Percentiles rank a stretch among this genome's conserved stretches.
These are phyloP conservation scores for Pollenia angustigena DNA, from an alignment of 2,888 invertebrate genomes.

Conservation along the genomic window DNA sequence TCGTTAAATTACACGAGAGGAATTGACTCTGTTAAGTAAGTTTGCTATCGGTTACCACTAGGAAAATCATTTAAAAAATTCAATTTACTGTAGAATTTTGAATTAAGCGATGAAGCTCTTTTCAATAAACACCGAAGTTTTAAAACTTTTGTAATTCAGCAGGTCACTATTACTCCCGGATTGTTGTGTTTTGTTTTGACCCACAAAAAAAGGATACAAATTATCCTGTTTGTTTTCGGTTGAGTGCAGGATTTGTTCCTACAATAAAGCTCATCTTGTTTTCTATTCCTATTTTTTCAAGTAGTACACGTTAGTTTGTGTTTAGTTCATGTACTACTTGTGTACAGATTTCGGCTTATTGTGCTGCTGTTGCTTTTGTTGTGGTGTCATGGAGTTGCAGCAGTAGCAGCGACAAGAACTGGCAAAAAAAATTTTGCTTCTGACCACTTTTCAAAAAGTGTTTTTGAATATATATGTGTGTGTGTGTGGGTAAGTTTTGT, in stretches of 20 bases:
- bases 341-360: conserved; percentile 33
- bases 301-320: conserved; percentile 3
- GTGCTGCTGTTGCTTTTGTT: conserved; percentile 17
- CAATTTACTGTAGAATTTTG: neutral
- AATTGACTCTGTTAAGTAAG: too few species aligned
- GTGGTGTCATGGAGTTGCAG: conserved; percentile 34
- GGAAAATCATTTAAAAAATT: too few species aligned
- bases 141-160: conserved; percentile 6
- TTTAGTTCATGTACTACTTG: neutral
- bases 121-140: neutral
- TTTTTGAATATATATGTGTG: neutral
- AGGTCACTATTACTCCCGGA: neutral
- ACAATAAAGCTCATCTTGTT: conserved; percentile 30
- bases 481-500: neutral
- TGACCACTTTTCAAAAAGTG: conserved; percentile 47
- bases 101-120: neutral
- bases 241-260: conserved; percentile 48
- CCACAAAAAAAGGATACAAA: neutral
- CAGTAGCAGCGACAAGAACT: conserved; percentile 6
- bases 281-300: conserved; percentile 1
- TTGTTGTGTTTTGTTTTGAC: conserved; percentile 20
- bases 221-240: conserved; percentile 42
- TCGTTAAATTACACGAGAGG: too few species aligned
- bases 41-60: too few species aligned
- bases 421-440: conserved; percentile 22